phyloP scores from a whole-genome alignment of 2,888 invertebrate genomes.

The Caenorhabditis sinica region DNA sequence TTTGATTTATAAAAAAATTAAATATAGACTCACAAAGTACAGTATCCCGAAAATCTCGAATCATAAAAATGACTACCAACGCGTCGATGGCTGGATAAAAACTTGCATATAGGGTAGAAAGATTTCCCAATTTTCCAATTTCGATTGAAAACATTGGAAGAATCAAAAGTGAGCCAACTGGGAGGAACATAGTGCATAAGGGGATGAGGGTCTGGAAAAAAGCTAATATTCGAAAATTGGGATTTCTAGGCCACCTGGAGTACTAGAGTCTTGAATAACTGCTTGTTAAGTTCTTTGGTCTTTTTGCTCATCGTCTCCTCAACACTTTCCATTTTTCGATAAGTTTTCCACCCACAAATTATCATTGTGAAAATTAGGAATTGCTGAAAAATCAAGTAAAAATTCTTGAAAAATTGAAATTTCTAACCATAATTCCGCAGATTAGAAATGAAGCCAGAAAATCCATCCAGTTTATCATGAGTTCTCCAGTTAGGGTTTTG shows the following conservation, averaged over 20 bases:
- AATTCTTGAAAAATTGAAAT: neutral
- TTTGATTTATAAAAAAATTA: too few relatives aligned
- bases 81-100: constrained; percentile 34
- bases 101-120: neutral
- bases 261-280: constrained; percentile 11
- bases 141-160: constrained; percentile 6
- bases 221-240: too few relatives aligned
- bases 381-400: neutral
- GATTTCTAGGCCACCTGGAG: too few relatives aligned
- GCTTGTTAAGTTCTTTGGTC: constrained; percentile 5
- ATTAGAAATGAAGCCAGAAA: neutral
- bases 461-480: neutral
- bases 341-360: constrained; percentile 17
- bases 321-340: constrained; percentile 8
- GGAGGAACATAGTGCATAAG: constrained; percentile 19
- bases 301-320: constrained; percentile 8
- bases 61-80: constrained; percentile 19
- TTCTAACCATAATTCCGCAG: neutral
- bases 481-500: neutral
- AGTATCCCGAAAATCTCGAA: constrained; percentile 21
- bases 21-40: constrained; percentile 10
- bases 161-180: neutral
- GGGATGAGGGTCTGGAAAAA: constrained; percentile 49
- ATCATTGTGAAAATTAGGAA: neutral
- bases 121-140: neutral